phyloP scores from a whole-genome alignment of 1,140 invertebrate species.

The Drosophila serrata region DNA sequence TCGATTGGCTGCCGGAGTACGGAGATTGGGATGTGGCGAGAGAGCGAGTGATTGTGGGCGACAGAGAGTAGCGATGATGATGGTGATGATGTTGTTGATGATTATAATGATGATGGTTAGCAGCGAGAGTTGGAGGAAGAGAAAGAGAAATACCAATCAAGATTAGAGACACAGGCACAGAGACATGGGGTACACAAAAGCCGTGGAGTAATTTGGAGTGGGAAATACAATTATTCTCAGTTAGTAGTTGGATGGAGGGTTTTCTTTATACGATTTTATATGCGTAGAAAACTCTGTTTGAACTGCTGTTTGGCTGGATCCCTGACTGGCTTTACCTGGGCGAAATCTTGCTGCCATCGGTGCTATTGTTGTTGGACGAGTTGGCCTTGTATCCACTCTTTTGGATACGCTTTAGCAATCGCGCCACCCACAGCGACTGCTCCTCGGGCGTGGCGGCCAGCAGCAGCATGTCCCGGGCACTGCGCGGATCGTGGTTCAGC shows the following conservation, averaged over 20 bases:
- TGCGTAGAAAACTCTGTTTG: background rate
- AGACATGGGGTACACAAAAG: constrained; percentile 29
- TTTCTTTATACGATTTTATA: background rate
- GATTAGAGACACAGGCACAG: constrained; percentile 61
- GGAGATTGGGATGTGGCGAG: background rate
- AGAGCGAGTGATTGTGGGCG: constrained; percentile 2
- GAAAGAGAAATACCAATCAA: constrained; percentile 74
- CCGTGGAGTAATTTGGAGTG: background rate
- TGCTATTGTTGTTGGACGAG: constrained; percentile 88
- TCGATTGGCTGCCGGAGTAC: constrained; percentile 86
- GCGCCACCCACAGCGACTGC: constrained; percentile 96
- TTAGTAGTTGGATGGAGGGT: constrained; percentile 7
- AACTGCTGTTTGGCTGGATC: constrained; percentile 5
- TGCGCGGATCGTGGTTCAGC: constrained; percentile 96
- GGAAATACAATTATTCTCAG: constrained; percentile 2
- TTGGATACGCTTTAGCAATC: constrained; percentile 96
- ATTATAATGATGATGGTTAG: constrained; percentile 32
- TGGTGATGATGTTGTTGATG: constrained; percentile 31
- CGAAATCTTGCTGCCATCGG: constrained; percentile 87
- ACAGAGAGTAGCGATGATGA: constrained; percentile 28
- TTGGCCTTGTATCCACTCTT: constrained; percentile 97
- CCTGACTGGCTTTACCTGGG: constrained; percentile 87
- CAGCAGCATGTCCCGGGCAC: constrained; percentile 96
- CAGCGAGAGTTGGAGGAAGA: constrained; percentile 43
- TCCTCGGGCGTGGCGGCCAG: constrained; percentile 94